These are phyloP conservation scores for Anastrepha obliqua DNA, from an alignment of 1,140 invertebrate species.

Conservation along the genomic window DNA sequence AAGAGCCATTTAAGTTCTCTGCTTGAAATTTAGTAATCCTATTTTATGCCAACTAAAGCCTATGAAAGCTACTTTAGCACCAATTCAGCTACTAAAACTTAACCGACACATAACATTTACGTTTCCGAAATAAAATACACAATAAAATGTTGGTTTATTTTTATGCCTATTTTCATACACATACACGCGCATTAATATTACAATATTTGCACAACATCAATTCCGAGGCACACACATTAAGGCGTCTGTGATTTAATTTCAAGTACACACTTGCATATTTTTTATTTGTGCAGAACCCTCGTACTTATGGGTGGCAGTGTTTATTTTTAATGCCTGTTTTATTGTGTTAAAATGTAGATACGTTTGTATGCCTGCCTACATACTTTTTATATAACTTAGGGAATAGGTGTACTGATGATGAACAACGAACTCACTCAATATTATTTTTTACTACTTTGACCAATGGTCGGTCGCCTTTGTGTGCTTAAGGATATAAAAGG, in stretches of 20 bases:
- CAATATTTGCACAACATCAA: background rate
- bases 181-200: background rate
- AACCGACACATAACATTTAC: slow-evolving; percentile 2
- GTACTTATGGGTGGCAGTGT: background rate
- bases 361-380: background rate
- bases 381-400: background rate
- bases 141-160: slow-evolving; percentile 15
- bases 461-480: slow-evolving; percentile 14
- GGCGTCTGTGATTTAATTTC: slow-evolving; percentile 25
- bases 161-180: background rate
- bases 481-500: slow-evolving; percentile 46
- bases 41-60: background rate
- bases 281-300: background rate
- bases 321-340: slow-evolving; percentile 32
- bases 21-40: background rate
- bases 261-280: background rate
- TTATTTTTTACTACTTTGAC: slow-evolving; percentile 35
- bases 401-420: slow-evolving; percentile 48
- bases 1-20: background rate
- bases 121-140: background rate
- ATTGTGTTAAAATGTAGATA: background rate
- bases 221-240: background rate
- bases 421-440: slow-evolving; percentile 10
- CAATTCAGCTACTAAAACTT: background rate
- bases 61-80: background rate